Base-by-base conservation (phyloP, 2,113 vertebrate species). In the Crotalus viridis region DNA sequence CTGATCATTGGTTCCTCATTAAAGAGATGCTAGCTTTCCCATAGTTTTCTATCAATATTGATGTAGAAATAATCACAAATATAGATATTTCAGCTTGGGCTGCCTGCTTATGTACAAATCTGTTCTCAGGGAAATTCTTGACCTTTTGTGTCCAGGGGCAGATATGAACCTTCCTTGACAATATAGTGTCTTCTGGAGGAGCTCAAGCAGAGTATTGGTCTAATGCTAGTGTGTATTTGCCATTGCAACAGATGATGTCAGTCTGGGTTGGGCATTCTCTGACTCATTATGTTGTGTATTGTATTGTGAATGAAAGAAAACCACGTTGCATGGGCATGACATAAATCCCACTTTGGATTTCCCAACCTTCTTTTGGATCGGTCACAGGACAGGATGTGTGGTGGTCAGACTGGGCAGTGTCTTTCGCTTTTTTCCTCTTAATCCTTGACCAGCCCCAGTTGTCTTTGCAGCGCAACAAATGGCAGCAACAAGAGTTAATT, bases 401-500 rank as follows among this genome's bases (percentile, higher is more conserved):
- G 51, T 17, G 51, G 55, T 51, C 51, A 69, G 54, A 7, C 21
- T 54, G 43, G 6, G 64, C 7, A 26, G 17, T 0, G 17, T 81
- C 69, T 85, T 46, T 21, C 56, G 61, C 81, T 85, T 33, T 61
- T 43, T 48, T 51, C 56, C 33, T 46, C 39, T 69, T 74, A 12
- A 43, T 69, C 64, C 89, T 93, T 52, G 69, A 55, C 89, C 0
- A 0, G 74, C 6, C 13, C 17, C 93, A 97, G 88, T 98, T 93
- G 55, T 81, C 98, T 93, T 96, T 94, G 4, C 98, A 99, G 94
- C 97, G 98, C 94, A 98, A 98, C 94, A 98, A 98, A 93, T 99
- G 99, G 97, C 99, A 99, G 96, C 99, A 99, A 96, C 98, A 99
- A 89, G 99, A 99, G 96, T 96, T 99, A 94, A 99, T 99, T 0